Conservation (phyloP, 2,797 vertebrate species). For the Tapirus indicus region DNA sequence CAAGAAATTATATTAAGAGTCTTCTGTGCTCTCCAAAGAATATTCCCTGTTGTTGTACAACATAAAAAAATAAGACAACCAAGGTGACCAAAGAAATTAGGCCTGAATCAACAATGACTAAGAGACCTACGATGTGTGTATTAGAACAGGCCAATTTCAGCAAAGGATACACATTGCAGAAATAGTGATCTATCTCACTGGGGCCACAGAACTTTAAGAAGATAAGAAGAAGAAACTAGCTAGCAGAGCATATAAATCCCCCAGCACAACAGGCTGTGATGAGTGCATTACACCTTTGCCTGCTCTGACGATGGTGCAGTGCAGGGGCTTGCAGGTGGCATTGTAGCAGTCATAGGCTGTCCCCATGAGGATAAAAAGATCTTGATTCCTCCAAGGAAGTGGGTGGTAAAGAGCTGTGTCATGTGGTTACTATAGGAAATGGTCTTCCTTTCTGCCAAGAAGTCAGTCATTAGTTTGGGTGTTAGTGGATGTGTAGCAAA, state of each 20-base stretch:
- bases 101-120: conserved; percentile 76
- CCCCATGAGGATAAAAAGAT: conserved; percentile 68
- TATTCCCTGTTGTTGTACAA: conserved; percentile 32
- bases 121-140: conserved; percentile 62
- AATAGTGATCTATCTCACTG: conserved; percentile 55
- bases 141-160: conserved; percentile 73
- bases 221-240: conserved; percentile 56
- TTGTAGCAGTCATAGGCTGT: conserved; percentile 77
- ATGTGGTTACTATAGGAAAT: conserved; percentile 77
- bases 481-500: conserved; percentile 74
- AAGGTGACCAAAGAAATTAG: conserved; percentile 71
- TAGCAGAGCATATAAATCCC: conserved; percentile 59
- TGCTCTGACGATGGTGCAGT: conserved; percentile 55
- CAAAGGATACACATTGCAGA: conserved; percentile 60
- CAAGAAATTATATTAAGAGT: conserved; percentile 40
- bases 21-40: conserved; percentile 13
- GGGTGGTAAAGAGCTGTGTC: conserved; percentile 76
- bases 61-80: conserved; percentile 77
- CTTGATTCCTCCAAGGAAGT: conserved; percentile 75
- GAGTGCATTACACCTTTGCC: conserved; percentile 21
- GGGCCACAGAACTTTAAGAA: conserved; percentile 75
- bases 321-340: conserved; percentile 76
- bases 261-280: conserved; percentile 57
- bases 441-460: conserved; percentile 53
- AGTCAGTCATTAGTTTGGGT: conserved; percentile 74